phyloP scores from a whole-genome alignment of 2,888 invertebrate genomes.

The Ephialtes manifestator region DNA sequence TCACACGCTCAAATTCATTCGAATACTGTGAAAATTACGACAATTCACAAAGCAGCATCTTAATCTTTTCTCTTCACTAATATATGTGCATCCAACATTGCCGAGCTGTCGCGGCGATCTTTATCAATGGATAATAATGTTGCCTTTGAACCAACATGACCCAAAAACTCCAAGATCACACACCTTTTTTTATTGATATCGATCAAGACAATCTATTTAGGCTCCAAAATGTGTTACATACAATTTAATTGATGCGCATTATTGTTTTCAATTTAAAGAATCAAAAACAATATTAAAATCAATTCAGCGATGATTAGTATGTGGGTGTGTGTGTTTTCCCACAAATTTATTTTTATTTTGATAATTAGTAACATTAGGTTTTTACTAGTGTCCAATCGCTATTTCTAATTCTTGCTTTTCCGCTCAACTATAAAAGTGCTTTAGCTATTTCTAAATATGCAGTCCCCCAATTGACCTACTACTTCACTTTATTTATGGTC shows the following conservation, averaged over 20 bases:
- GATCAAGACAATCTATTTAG: neutral
- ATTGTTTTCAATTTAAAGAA: neutral
- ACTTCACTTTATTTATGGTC: too few relatives aligned
- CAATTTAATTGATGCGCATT: neutral
- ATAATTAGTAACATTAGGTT: too few relatives aligned
- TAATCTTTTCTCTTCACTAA: too few relatives aligned
- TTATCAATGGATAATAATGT: slow-evolving; percentile 29
- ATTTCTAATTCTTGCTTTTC: too few relatives aligned
- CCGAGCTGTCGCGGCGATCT: neutral
- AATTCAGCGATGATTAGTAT: too few relatives aligned
- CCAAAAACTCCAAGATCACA: slow-evolving; percentile 5
- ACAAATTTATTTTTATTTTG: too few relatives aligned
- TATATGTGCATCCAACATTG: neutral
- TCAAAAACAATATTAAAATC: too few relatives aligned
- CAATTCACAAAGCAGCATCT: neutral
- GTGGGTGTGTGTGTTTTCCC: too few relatives aligned
- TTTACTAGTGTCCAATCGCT: too few relatives aligned
- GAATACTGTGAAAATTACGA: neutral
- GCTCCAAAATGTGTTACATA: neutral
- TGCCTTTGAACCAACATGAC: slow-evolving; percentile 16
- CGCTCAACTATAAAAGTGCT: too few relatives aligned
- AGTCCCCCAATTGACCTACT: too few relatives aligned
- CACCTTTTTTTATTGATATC: neutral
- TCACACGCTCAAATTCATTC: neutral
- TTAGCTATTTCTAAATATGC: too few relatives aligned